Percentiles rank a stretch among this genome's conserved stretches.
Evolutionary conservation across 2,113 vertebrate genomes (phyloP).

Genomic region (Rhizomys pruinosus): DNA sequence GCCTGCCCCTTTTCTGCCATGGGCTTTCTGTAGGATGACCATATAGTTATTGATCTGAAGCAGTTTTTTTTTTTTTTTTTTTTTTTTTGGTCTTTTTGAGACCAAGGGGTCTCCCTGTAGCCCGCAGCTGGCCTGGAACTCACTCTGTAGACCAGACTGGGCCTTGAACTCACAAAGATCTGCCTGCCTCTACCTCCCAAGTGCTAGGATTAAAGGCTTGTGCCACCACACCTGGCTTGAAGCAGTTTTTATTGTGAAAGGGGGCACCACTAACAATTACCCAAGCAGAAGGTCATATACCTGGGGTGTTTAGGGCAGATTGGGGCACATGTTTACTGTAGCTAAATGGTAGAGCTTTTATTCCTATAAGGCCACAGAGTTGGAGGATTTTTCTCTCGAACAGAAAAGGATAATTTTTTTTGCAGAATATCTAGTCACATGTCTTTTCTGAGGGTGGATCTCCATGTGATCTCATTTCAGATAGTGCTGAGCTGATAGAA

Average conservation of each 20-base stretch:
- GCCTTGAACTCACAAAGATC: too few species aligned
- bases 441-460: slow-evolving; percentile 9
- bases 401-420: not conserved
- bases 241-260: slow-evolving; percentile 24
- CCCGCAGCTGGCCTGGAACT: too few species aligned
- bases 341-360: not conserved
- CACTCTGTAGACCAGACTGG: too few species aligned
- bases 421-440: slow-evolving; percentile 16
- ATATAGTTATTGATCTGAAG: not conserved
- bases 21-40: not conserved
- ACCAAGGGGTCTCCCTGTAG: too few species aligned
- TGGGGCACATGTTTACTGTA: not conserved
- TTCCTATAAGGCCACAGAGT: not conserved
- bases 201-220: too few species aligned
- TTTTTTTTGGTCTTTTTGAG: too few species aligned
- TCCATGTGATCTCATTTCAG: not conserved
- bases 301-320: not conserved
- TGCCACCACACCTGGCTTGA: too few species aligned
- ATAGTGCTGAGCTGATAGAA: not conserved
- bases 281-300: not conserved
- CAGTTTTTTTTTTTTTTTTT: too few species aligned
- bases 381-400: slow-evolving; percentile 1
- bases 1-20: not conserved
- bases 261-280: not conserved
- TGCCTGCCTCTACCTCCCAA: too few species aligned